These are phyloP conservation scores for Eupristina koningsbergeri DNA, from an alignment of 1,140 invertebrate species.

Conservation along the genomic window DNA sequence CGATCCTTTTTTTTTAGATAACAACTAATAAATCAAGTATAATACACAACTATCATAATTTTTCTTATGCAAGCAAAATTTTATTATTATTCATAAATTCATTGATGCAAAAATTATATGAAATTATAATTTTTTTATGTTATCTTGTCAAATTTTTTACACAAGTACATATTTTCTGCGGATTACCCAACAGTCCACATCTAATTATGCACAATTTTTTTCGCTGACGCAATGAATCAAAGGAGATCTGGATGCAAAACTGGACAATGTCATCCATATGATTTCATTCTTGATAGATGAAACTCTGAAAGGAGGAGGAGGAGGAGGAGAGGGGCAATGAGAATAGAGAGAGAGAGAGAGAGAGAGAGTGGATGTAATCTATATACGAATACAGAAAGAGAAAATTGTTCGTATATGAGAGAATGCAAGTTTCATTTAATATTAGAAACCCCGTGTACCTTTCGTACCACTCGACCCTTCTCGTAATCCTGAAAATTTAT, in stretches of 20 bases:
- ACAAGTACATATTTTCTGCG: too few relatives aligned
- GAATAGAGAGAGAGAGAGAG: neutral
- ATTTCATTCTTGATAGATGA: neutral
- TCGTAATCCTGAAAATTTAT: constrained; percentile 49
- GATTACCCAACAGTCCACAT: too few relatives aligned
- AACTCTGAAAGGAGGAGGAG: neutral
- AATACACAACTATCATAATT: too few relatives aligned
- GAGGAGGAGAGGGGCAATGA: neutral
- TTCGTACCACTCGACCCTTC: constrained; percentile 47
- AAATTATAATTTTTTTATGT: too few relatives aligned
- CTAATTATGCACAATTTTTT: too few relatives aligned
- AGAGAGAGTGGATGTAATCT: neutral
- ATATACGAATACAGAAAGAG: constrained; percentile 12
- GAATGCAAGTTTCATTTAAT: constrained; percentile 51
- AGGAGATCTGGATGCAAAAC: neutral
- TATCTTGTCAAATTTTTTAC: too few relatives aligned
- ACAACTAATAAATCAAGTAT: too few relatives aligned
- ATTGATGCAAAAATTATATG: too few relatives aligned
- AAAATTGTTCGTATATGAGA: constrained; percentile 42
- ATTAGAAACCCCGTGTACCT: constrained; percentile 47
- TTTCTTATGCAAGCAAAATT: too few relatives aligned
- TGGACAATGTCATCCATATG: neutral
- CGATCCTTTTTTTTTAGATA: too few relatives aligned
- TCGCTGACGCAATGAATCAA: neutral
- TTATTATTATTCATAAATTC: too few relatives aligned